Conservation (phyloP, 2,888 invertebrate species). For the Sturmia bella region DNA sequence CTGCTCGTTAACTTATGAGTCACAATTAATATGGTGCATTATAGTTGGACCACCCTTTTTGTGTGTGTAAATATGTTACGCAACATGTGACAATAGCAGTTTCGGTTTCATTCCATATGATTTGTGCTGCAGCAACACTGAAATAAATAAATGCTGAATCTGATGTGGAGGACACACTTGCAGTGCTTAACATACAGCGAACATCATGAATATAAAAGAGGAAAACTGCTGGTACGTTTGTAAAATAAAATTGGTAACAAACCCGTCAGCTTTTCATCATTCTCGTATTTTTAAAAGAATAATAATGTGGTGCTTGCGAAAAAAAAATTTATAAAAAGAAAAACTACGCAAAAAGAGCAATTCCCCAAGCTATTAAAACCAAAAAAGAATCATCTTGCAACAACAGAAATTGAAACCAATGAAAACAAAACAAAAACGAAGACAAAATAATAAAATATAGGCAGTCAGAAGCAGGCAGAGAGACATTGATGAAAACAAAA, state of each 20-base stretch:
- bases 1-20: too few relatives aligned
- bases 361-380: constrained; percentile 70
- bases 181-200: constrained; percentile 33
- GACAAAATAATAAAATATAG: constrained; percentile 44
- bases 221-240: constrained; percentile 44
- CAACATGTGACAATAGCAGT: constrained; percentile 66
- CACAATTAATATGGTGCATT: too few relatives aligned
- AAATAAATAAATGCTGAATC: constrained; percentile 63
- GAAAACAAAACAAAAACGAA: constrained; percentile 28
- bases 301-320: constrained; percentile 22
- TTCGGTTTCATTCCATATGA: constrained; percentile 69
- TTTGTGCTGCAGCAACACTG: constrained; percentile 58
- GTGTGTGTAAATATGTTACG: background rate
- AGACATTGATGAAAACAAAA: constrained; percentile 18
- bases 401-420: constrained; percentile 17
- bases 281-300: constrained; percentile 31
- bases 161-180: constrained; percentile 59
- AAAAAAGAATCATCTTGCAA: constrained; percentile 58
- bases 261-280: constrained; percentile 4
- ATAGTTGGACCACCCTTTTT: too few relatives aligned
- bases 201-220: constrained; percentile 11
- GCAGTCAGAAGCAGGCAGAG: constrained; percentile 1
- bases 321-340: too few relatives aligned
- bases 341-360: constrained; percentile 44
- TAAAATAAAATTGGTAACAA: constrained; percentile 16